Percentiles rank a stretch among this genome's conserved stretches.
Evolutionary conservation across 37 sponge, comb jelly and placozoan species (phyloP).

Genomic region (Bolinopsis microptera): DNA sequence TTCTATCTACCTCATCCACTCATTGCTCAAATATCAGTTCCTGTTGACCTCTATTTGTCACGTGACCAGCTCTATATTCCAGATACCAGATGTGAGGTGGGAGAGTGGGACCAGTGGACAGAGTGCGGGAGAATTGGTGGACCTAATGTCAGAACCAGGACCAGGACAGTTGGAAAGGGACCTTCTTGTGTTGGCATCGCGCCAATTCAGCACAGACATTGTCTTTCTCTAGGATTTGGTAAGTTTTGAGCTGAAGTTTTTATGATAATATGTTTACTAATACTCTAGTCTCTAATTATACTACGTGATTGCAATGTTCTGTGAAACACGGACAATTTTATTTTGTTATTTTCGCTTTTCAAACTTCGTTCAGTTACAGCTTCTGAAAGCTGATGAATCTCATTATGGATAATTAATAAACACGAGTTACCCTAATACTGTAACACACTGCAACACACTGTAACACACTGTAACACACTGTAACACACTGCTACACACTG

Average conservation of each 20-base stretch:
- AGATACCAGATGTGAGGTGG: background rate
- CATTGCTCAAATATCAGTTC: too few relatives aligned
- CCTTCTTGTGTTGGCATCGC: background rate
- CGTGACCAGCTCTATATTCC: too few relatives aligned
- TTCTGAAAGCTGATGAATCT: background rate
- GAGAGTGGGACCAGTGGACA: constrained; percentile 26
- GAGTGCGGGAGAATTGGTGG: background rate
- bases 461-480: too few relatives aligned
- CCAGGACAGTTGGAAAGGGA: background rate
- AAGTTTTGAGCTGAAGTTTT: background rate
- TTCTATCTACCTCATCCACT: too few relatives aligned
- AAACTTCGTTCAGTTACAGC: background rate
- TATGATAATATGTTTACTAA: too few relatives aligned
- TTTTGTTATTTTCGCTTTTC: too few relatives aligned
- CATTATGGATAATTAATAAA: background rate
- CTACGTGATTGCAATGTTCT: too few relatives aligned
- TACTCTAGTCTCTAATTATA: too few relatives aligned
- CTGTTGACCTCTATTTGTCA: too few relatives aligned
- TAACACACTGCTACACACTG: too few relatives aligned
- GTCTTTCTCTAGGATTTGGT: background rate
- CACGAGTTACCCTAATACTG: background rate
- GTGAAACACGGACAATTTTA: too few relatives aligned
- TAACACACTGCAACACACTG: too few relatives aligned
- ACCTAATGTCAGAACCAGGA: background rate
- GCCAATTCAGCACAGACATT: background rate